A percentile compares a stretch with the other conserved stretches of the same genome.
Conservation (phyloP, 1,140 invertebrate species). For the Zaprionus africanus region DNA sequence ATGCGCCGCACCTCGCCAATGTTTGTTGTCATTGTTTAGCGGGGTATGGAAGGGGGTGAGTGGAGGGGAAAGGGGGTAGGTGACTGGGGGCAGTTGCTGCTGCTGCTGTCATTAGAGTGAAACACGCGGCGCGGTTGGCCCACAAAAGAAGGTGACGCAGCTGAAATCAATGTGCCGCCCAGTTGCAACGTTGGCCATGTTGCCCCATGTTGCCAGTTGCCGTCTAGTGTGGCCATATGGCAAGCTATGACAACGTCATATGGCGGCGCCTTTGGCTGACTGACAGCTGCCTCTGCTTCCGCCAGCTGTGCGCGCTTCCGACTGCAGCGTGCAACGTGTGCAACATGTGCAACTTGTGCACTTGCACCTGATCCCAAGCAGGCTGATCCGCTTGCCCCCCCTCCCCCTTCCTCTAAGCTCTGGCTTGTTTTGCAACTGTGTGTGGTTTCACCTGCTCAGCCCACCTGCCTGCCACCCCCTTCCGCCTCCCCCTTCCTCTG, state of each 20-base stretch:
- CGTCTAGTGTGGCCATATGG: background rate
- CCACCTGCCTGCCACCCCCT: background rate
- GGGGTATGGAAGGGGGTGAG: background rate
- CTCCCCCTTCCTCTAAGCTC: background rate
- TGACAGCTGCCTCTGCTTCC: constrained; percentile 35
- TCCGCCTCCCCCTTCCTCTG: too few species aligned
- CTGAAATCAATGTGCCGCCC: constrained; percentile 71
- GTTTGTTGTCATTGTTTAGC: constrained; percentile 37
- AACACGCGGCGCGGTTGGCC: constrained; percentile 25
- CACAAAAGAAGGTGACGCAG: constrained; percentile 74
- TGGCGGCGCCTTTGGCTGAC: constrained; percentile 28
- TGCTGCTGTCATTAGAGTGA: constrained; percentile 28
- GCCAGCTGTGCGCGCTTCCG: constrained; percentile 49
- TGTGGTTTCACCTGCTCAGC: constrained; percentile 39
- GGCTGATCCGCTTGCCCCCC: background rate
- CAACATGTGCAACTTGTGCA: constrained; percentile 46
- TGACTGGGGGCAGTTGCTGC: constrained; percentile 36
- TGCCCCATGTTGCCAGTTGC: constrained; percentile 2
- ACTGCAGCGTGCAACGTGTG: constrained; percentile 19
- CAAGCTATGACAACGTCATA: background rate
- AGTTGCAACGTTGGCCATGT: constrained; percentile 13
- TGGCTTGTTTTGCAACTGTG: background rate
- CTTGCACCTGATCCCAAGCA: constrained; percentile 42
- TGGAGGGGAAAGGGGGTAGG: background rate
- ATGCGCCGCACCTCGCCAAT: constrained; percentile 39